phyloP scores from a whole-genome alignment of 2,797 vertebrate genomes.

The Melanotaenia parkinsoni region DNA sequence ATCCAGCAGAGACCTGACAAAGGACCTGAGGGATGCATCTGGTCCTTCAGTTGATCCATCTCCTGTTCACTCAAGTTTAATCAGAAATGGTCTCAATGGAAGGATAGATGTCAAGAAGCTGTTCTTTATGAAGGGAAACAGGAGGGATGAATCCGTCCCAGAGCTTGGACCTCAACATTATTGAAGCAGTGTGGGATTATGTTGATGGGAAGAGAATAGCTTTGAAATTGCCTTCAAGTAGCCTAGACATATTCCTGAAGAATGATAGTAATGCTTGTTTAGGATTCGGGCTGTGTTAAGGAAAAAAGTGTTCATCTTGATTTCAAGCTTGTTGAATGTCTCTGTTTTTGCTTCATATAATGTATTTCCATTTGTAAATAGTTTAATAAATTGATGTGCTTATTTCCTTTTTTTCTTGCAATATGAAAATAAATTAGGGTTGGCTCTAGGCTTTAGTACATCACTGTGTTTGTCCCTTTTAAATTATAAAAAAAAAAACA shows the following conservation, averaged over 20 bases:
- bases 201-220: too few relatives aligned
- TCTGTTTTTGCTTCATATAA: too few relatives aligned
- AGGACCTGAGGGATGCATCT: neutral
- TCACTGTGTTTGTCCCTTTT: neutral
- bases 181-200: neutral
- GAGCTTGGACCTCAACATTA: neutral
- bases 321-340: too few relatives aligned
- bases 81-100: neutral
- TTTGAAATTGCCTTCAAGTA: neutral
- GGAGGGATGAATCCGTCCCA: neutral
- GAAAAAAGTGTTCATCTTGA: neutral
- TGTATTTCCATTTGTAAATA: too few relatives aligned
- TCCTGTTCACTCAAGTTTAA: neutral
- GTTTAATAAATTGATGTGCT: too few relatives aligned
- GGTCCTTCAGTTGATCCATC: neutral
- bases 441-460: neutral
- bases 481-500: neutral
- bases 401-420: too few relatives aligned
- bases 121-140: neutral
- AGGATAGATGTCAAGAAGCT: neutral
- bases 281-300: neutral
- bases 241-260: neutral
- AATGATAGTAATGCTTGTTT: neutral
- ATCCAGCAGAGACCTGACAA: too few relatives aligned
- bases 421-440: too few relatives aligned